Evolutionary conservation across 2,888 invertebrate genomes (phyloP), one percentile per base, ranked within the genome.

Genomic region (Monochamus alternatus): DNA sequence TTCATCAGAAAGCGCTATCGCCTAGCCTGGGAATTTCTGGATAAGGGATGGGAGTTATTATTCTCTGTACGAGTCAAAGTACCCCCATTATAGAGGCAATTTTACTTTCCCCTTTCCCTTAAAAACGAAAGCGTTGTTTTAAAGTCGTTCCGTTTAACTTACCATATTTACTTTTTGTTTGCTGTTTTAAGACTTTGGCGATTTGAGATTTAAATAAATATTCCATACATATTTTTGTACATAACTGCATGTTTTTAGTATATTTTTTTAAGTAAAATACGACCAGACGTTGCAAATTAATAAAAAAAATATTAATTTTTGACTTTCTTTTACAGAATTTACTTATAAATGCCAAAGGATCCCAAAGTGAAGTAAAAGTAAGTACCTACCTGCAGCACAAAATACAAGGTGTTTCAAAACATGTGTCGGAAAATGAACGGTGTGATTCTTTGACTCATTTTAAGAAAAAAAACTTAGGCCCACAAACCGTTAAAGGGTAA

Each of bases 301-400:
- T 22, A 22, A 22, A 22, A 22, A 22, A 22, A 1, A 38, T 38
- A 69, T 31, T 58, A 38, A 32, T 32, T 31, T 38, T 55, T 65
- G 72, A 31, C 76, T 82, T 84, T 85, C 87, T 83, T 77, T 92
- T 93, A 72, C 91, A 96, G 95, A 93, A 91, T 84, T 90, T 96
- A 86, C 90, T 96, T 88, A 93, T 93, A 85, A 95, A 95, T 89
- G 95, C 96, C 89, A 96, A 96, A 91, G 95, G 95, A 89, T 94
- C 96, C 85, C 94, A 93, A 89, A 95, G 93, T 89, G 96, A 95
- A 92, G 95, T 96, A 90, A 94, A 95, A 91, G 95, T 95, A 90
- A 93, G 93, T 91, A 76, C 47, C 43, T 32, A 30, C 38, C 62
- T 30, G 55, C n/a, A 51, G 43, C 14, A 31, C 60, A 74, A 38